phyloP scores from a whole-genome alignment of 1,140 invertebrate genomes.

The Episyrphus balteatus region DNA sequence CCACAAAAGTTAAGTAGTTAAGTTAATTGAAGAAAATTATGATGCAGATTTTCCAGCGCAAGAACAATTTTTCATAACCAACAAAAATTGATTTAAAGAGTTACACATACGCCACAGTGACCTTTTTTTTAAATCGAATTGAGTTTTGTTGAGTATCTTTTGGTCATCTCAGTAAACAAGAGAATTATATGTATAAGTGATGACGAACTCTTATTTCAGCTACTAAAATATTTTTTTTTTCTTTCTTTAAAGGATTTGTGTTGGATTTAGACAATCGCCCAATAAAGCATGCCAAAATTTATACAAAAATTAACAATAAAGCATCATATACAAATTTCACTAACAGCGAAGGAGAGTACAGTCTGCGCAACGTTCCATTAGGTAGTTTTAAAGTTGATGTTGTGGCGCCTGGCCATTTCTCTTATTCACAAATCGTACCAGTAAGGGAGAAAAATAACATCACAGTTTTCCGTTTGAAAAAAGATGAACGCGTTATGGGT shows the following conservation, averaged over 20 bases:
- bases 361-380: slow-evolving; percentile 38
- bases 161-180: too few relatives aligned
- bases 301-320: slow-evolving; percentile 27
- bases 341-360: slow-evolving; percentile 47
- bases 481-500: slow-evolving; percentile 55
- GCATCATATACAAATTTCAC: slow-evolving; percentile 36
- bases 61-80: too few relatives aligned
- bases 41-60: too few relatives aligned
- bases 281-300: slow-evolving; percentile 43
- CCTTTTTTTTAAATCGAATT: too few relatives aligned
- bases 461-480: slow-evolving; percentile 53
- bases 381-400: slow-evolving; percentile 46
- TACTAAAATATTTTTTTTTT: too few relatives aligned
- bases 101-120: too few relatives aligned
- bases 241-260: slow-evolving; percentile 41
- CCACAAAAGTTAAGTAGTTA: too few relatives aligned
- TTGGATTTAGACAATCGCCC: slow-evolving; percentile 46
- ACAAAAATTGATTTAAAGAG: too few relatives aligned
- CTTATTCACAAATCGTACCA: slow-evolving; percentile 41
- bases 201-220: too few relatives aligned
- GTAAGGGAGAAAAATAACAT: slow-evolving; percentile 38
- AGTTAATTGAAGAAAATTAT: too few relatives aligned
- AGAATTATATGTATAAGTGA: too few relatives aligned
- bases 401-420: slow-evolving; percentile 43
- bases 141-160: too few relatives aligned